Percentiles rank a stretch among this genome's conserved stretches.
These are phyloP conservation scores for Okamejei kenojei DNA, from an alignment of 2,797 vertebrate genomes.

Conservation along the genomic window DNA sequence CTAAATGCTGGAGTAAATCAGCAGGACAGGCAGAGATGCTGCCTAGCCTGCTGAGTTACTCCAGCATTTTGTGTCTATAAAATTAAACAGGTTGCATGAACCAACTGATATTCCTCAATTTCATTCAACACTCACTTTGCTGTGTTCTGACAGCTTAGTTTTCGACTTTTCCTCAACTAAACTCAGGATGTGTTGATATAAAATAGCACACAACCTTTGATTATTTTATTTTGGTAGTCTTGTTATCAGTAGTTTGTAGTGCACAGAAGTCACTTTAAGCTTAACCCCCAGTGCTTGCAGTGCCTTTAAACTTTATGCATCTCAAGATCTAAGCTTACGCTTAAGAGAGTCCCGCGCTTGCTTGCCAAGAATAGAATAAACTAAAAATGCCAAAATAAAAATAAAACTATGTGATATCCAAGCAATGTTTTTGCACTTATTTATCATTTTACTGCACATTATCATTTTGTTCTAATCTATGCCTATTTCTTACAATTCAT, in stretches of 20 bases:
- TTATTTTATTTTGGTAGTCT: neutral
- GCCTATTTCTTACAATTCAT: neutral
- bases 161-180: no score
- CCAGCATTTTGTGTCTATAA: no score
- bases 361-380: neutral
- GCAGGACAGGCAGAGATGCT: no score
- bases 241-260: neutral
- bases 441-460: no score
- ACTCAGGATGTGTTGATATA: neutral
- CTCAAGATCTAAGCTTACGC: neutral
- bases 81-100: neutral
- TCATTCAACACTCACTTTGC: neutral
- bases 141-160: neutral
- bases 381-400: neutral
- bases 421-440: no score
- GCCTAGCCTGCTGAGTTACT: no score
- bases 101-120: neutral
- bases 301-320: neutral
- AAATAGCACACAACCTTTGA: neutral
- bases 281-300: no score
- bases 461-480: neutral
- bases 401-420: neutral
- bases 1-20: no score
- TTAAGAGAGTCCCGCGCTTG: neutral
- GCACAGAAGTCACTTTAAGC: no score